Evolutionary conservation across 2,888 invertebrate species (phyloP), one percentile per base, ranked within the genome.

Genomic region (Formica aserva): DNA sequence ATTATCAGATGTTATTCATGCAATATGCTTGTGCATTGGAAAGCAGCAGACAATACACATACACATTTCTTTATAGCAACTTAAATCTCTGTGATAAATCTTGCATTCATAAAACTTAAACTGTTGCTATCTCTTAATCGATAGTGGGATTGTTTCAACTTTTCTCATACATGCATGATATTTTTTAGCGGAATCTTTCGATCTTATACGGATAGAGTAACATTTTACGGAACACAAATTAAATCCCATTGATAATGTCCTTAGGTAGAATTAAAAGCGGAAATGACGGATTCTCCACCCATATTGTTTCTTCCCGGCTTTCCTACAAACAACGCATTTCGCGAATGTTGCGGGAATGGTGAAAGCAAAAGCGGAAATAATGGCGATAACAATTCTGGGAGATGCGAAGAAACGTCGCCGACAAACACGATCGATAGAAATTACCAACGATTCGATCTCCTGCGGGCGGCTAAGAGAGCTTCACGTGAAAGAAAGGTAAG

Each of bases 331-430:
- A n/a, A 48, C 1, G 29, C n/a, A 32, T 72, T 62, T 35, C 32
- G 26, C 15, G 32, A 62, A 32, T 9, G n/a, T 83, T 66, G 48
- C 45, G 80, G 38, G 80, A 90, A 86, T 85, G 88, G 91, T 91
- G 92, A 92, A 92, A 91, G 92, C 91, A 91, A 91, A 90, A 89
- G 91, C 90, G 91, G 89, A 91, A 90, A 88, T 83, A 83, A 80
- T 66, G 45, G 83, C 81, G 83, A 86, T 86, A 86, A 86, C 87
- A 91, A 91, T 91, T 90, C 90, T 86, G 91, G 88, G 91, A 89
- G 88, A 89, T 29, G 38, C 26, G 38, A 29, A 71, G 57, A 80
- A 66, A 48, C 13, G 26, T n/a, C 52, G 62, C n/a, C 48, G 63
- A 35, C 57, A 80, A 80, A 35, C 22, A n/a, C 62, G 45, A 80